A percentile compares a stretch with the other conserved stretches of the same genome.
Evolutionary conservation across 2,113 vertebrate species (phyloP).

Genomic region (Parotia lawesii): DNA sequence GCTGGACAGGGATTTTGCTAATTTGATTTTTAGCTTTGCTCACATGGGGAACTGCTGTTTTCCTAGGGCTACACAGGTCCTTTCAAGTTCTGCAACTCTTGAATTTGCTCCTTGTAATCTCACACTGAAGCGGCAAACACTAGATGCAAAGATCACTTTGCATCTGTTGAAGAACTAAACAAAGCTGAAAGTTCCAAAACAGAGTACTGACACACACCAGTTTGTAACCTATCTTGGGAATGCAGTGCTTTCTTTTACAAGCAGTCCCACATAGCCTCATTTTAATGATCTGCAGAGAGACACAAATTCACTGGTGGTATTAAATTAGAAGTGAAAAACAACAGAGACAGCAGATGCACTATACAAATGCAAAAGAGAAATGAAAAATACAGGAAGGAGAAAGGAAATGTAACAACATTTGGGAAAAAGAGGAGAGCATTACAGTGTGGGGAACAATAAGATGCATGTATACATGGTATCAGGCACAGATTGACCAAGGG

Average conservation of each 20-base stretch:
- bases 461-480: not conserved
- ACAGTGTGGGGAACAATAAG: not conserved
- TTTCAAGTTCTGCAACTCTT: not conserved
- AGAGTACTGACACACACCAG: not conserved
- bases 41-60: not conserved
- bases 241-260: not conserved
- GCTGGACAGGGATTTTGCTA: not conserved
- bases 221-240: not conserved
- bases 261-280: not conserved
- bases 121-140: not conserved
- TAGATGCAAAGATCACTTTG: not conserved
- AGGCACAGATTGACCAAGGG: not conserved
- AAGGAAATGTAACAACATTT: not conserved
- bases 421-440: not conserved
- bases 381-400: not conserved
- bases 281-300: not conserved
- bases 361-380: not conserved
- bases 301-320: not conserved
- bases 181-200: not conserved
- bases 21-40: not conserved
- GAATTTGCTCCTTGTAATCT: not conserved
- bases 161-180: not conserved
- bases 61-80: not conserved
- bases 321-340: slow-evolving; percentile 19
- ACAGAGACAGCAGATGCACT: not conserved